Evolutionary conservation across 2,888 invertebrate species (phyloP).

Genomic region (Anarsia innoxiella): DNA sequence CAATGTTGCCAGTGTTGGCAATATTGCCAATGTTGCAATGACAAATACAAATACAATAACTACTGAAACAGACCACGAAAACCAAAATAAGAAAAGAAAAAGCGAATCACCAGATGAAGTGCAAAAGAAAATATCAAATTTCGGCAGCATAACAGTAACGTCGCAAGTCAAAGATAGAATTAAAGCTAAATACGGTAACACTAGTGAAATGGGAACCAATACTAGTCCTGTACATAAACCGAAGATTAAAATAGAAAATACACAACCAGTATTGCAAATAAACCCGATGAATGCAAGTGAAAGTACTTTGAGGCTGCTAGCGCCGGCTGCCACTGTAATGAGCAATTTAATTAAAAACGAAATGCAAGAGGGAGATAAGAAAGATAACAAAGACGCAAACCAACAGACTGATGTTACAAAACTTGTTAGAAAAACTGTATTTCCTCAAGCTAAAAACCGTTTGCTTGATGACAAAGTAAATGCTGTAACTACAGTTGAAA

Average conservation of each 20-base stretch:
- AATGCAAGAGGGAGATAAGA: conserved; percentile 16
- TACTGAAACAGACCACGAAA: conserved; percentile 20
- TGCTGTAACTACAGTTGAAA: no score
- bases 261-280: conserved; percentile 20
- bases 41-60: conserved; percentile 14
- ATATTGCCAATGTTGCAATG: conserved; percentile 16
- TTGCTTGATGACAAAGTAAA: conserved; percentile 43
- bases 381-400: conserved; percentile 11
- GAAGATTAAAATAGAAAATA: conserved; percentile 19
- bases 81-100: conserved; percentile 45
- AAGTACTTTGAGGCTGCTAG: conserved; percentile 20
- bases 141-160: conserved; percentile 17
- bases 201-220: conserved; percentile 25
- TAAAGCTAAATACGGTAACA: conserved; percentile 26
- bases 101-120: conserved; percentile 58
- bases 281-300: conserved; percentile 20
- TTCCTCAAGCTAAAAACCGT: conserved; percentile 55
- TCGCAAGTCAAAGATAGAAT: conserved; percentile 20
- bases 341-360: conserved; percentile 9
- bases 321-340: background rate
- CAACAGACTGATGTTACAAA: conserved; percentile 39
- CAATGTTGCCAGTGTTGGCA: no score
- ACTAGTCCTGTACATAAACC: conserved; percentile 24
- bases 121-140: conserved; percentile 31
- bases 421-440: conserved; percentile 58